Percentiles rank a stretch among this genome's conserved stretches.
phyloP scores from a whole-genome alignment of 2,113 vertebrate genomes.

The Eretmochelys imbricata region DNA sequence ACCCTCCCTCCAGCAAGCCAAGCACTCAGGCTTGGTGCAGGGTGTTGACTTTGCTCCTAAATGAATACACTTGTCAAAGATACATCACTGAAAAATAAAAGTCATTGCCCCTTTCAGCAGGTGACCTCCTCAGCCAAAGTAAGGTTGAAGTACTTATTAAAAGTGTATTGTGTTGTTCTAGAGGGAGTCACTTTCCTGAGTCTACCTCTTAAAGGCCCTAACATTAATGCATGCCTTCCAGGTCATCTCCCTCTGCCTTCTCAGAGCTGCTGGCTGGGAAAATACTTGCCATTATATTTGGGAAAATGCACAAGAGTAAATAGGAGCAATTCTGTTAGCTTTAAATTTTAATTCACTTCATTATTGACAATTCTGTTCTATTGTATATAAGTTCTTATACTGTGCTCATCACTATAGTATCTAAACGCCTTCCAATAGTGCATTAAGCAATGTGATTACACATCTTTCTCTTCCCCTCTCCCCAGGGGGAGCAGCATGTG shows the following conservation, averaged over 20 bases:
- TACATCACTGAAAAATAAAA: not conserved
- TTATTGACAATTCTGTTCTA: not conserved
- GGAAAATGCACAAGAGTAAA: not conserved
- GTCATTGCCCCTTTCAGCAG: not conserved
- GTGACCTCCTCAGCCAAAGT: not conserved
- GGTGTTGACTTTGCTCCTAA: too few species aligned
- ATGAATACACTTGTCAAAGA: too few species aligned
- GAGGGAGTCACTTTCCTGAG: not conserved
- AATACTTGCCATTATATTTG: not conserved
- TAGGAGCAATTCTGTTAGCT: not conserved
- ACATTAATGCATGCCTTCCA: not conserved
- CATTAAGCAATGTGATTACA: too few species aligned
- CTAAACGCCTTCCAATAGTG: too few species aligned
- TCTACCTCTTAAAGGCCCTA: not conserved
- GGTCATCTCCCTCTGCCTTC: not conserved
- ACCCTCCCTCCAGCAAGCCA: not conserved
- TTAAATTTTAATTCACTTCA: not conserved
- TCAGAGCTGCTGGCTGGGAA: not conserved
- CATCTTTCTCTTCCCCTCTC: too few species aligned
- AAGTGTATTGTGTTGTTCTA: not conserved
- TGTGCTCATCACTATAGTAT: too few species aligned
- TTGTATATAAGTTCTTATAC: too few species aligned
- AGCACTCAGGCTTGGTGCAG: not conserved
- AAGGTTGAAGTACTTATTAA: not conserved
- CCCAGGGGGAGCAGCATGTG: too few species aligned